These are phyloP conservation scores for Heliothis peltigera DNA, from an alignment of 2,888 invertebrate species.

Conservation along the genomic window DNA sequence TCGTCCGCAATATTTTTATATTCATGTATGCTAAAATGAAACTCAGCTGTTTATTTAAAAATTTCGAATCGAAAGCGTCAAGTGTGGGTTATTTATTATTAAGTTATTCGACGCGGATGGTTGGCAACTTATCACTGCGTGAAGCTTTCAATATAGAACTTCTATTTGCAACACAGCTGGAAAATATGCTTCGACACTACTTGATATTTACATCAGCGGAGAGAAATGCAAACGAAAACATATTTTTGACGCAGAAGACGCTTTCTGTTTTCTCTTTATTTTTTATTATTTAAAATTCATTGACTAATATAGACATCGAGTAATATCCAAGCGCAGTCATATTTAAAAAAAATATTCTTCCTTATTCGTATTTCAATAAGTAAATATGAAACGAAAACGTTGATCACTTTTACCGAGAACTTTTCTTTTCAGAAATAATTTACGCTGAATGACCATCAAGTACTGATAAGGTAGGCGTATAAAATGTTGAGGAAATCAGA, in stretches of 20 bases:
- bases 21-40: slow-evolving; percentile 5
- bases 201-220: slow-evolving; percentile 32
- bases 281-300: background rate
- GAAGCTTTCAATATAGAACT: slow-evolving; percentile 51
- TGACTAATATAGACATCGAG: too few species aligned
- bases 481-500: too few species aligned
- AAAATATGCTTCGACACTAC: slow-evolving; percentile 41
- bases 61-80: slow-evolving; percentile 28
- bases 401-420: too few species aligned
- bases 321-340: background rate
- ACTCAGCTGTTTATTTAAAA: slow-evolving; percentile 31
- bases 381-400: too few species aligned
- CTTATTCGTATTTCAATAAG: too few species aligned
- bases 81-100: slow-evolving; percentile 41
- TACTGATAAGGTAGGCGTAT: too few species aligned
- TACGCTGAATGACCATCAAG: too few species aligned
- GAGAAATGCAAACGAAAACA: slow-evolving; percentile 31
- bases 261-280: background rate
- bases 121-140: slow-evolving; percentile 46
- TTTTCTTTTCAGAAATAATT: too few species aligned
- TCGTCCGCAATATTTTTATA: background rate
- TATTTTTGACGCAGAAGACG: slow-evolving; percentile 3
- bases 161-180: slow-evolving; percentile 28
- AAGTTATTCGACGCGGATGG: slow-evolving; percentile 42
- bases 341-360: background rate